Percentiles rank a stretch among this genome's conserved stretches.
phyloP scores from a whole-genome alignment of 2,113 vertebrate species.

The Sterrhoptilus dennistouni region DNA sequence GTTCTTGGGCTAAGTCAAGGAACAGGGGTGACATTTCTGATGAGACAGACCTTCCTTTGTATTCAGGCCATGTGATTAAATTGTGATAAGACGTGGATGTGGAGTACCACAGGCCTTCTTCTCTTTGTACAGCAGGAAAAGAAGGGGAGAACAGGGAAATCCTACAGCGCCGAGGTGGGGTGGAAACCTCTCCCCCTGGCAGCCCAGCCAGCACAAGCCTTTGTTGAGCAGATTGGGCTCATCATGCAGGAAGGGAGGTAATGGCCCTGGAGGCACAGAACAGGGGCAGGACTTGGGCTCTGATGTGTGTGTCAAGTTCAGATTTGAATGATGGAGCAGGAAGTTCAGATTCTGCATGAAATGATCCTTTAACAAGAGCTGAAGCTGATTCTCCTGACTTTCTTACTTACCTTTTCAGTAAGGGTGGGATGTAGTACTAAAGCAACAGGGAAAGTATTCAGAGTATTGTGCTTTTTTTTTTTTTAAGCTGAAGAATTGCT shows the following conservation, averaged over 20 bases:
- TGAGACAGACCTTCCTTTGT: constrained; percentile 38
- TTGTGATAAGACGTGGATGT: neutral
- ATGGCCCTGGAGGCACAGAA: neutral
- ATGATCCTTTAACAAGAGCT: neutral
- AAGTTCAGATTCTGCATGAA: neutral
- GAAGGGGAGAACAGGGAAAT: neutral
- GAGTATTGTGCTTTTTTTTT: neutral
- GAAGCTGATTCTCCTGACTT: neutral
- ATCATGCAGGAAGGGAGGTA: neutral
- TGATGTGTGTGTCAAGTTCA: neutral
- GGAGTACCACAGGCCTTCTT: neutral
- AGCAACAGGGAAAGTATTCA: neutral
- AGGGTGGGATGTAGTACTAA: neutral
- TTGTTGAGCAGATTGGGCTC: neutral
- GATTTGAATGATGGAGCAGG: neutral
- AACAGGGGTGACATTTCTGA: constrained; percentile 23
- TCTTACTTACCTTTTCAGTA: neutral
- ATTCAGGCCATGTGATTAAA: neutral
- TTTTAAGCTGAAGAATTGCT: neutral
- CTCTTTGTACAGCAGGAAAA: neutral
- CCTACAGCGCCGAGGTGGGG: neutral
- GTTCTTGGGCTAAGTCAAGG: constrained; percentile 29
- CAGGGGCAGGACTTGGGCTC: neutral
- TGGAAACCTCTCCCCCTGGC: neutral
- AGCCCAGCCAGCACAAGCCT: neutral